Percentiles rank a stretch among this genome's conserved stretches.
Evolutionary conservation across 2,888 invertebrate species (phyloP).

Genomic region (Chironomus tentans): DNA sequence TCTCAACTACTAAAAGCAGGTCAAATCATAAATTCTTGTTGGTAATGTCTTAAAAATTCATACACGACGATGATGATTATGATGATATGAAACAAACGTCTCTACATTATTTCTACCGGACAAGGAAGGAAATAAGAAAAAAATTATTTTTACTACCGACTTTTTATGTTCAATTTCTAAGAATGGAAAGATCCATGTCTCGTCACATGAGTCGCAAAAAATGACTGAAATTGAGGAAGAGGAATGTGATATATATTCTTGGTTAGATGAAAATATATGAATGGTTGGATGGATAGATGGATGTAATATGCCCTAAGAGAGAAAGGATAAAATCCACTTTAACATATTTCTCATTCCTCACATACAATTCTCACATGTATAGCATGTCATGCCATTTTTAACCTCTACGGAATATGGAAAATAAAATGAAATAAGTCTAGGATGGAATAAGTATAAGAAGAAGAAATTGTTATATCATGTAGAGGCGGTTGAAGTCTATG

Average conservation of each 20-base stretch:
- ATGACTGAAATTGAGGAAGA: too few relatives aligned
- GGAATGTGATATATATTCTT: too few relatives aligned
- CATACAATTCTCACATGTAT: background rate
- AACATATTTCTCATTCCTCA: background rate
- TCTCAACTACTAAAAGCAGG: too few relatives aligned
- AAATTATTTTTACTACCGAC: too few relatives aligned
- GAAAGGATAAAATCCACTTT: background rate
- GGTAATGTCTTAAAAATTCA: too few relatives aligned
- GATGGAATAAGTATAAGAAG: background rate
- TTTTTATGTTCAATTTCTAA: background rate
- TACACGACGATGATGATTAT: too few relatives aligned
- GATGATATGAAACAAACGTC: too few relatives aligned
- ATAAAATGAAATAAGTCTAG: background rate
- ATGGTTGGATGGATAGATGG: too few relatives aligned
- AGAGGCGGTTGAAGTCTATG: background rate
- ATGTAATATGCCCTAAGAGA: background rate
- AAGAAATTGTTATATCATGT: background rate
- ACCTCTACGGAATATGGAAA: background rate
- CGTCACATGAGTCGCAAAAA: slow-evolving; percentile 13
- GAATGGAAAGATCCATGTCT: background rate
- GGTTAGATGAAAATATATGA: too few relatives aligned
- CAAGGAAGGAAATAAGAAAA: too few relatives aligned
- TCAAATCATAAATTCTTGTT: too few relatives aligned
- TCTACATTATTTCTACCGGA: too few relatives aligned
- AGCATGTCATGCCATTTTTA: background rate